Conservation (phyloP, 2,113 vertebrate genomes). For the Callipepla squamata region DNA sequence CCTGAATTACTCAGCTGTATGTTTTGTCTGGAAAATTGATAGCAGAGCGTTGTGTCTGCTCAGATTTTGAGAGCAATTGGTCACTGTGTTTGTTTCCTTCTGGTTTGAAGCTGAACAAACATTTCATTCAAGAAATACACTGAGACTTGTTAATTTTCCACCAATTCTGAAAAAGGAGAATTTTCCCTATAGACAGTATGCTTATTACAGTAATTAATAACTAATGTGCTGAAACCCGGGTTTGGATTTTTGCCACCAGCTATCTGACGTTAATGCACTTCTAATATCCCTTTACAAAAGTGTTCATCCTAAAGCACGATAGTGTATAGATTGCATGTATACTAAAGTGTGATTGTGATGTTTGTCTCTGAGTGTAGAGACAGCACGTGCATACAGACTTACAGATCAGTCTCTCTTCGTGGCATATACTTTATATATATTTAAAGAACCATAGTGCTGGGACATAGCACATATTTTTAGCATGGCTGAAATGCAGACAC, state of each 20-base stretch:
- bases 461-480: neutral
- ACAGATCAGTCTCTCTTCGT: neutral
- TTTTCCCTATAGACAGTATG: neutral
- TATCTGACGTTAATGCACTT: neutral
- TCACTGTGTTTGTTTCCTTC: neutral
- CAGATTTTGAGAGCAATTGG: neutral
- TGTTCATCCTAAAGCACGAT: neutral
- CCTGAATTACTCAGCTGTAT: neutral
- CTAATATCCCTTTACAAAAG: neutral
- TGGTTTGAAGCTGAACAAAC: neutral
- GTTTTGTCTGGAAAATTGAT: neutral
- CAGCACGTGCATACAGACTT: neutral
- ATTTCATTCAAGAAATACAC: neutral
- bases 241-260: neutral
- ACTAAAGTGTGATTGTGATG: neutral
- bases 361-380: neutral
- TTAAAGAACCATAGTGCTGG: neutral
- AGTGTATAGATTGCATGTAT: fast-evolving
- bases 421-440: neutral
- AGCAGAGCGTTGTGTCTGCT: neutral
- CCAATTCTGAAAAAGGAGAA: neutral
- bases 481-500: neutral
- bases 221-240: neutral
- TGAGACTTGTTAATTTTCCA: neutral
- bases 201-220: neutral